A percentile compares a stretch with the other conserved stretches of the same genome.
Evolutionary conservation across 2,888 invertebrate genomes (phyloP).

Genomic region (Ischnus inquisitorius): DNA sequence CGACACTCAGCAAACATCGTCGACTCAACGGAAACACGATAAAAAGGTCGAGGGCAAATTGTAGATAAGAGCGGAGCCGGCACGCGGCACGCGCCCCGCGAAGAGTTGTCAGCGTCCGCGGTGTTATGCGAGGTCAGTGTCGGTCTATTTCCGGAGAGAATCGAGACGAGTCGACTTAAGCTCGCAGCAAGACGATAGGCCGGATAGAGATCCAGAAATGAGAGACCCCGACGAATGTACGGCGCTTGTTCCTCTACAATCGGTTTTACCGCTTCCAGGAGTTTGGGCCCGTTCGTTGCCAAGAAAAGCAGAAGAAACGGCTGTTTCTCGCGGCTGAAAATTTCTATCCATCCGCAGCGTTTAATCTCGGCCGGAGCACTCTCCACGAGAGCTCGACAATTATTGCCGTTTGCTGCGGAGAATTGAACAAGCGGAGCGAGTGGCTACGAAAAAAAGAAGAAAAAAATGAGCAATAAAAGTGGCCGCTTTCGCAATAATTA

Average conservation of each 20-base stretch:
- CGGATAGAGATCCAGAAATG: constrained; percentile 1
- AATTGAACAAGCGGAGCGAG: not conserved
- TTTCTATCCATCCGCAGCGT: not conserved
- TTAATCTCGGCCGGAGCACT: constrained; percentile 35
- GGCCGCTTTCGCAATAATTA: constrained; percentile 25
- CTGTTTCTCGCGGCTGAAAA: not conserved
- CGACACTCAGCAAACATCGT: too few relatives aligned
- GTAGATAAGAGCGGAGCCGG: constrained; percentile 21
- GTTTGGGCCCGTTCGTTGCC: constrained; percentile 7
- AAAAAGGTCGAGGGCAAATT: constrained; percentile 45
- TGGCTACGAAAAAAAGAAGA: constrained; percentile 19
- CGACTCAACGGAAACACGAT: not conserved
- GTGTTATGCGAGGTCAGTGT: constrained; percentile 68
- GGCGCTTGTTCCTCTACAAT: constrained; percentile 57
- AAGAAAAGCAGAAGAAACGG: constrained; percentile 1
- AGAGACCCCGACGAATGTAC: constrained; percentile 56
- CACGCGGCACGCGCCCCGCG: constrained; percentile 17
- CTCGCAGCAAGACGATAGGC: not conserved
- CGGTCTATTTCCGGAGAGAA: constrained; percentile 68
- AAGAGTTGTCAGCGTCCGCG: constrained; percentile 4
- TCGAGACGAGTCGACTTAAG: constrained; percentile 35
- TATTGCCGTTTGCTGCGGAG: not conserved
- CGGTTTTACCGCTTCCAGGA: constrained; percentile 60
- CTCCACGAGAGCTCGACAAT: constrained; percentile 32
- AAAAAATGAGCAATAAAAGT: not conserved